phyloP scores from a whole-genome alignment of 2,113 vertebrate species.

The Chaetops frenatus region DNA sequence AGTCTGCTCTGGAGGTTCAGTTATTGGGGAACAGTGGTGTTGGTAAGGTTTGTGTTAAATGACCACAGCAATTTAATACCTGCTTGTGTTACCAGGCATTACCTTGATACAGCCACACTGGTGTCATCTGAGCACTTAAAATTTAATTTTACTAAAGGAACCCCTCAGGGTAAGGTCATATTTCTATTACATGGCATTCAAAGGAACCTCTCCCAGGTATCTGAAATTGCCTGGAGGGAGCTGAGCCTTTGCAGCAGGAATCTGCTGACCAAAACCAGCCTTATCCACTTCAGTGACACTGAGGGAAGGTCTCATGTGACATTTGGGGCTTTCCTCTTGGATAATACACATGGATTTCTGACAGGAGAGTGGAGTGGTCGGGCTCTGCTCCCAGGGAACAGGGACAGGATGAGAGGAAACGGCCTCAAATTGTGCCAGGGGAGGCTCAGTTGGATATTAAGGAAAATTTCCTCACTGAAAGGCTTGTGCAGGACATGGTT shows the following conservation, averaged over 20 bases:
- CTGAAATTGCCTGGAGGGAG: not conserved
- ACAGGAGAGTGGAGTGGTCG: not conserved
- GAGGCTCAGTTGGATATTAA: not conserved
- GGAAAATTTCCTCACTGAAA: too few species aligned
- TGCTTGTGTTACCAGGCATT: not conserved
- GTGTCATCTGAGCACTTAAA: not conserved
- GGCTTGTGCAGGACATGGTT: not conserved
- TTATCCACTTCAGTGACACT: too few species aligned
- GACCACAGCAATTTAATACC: not conserved
- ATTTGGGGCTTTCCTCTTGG: not conserved
- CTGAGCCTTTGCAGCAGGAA: not conserved
- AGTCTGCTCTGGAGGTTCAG: fast-evolving
- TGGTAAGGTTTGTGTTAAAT: not conserved
- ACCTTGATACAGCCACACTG: not conserved
- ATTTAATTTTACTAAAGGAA: not conserved
- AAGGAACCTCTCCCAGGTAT: not conserved
- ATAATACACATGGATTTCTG: fast-evolving
- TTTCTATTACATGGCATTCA: not conserved
- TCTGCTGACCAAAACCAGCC: not conserved
- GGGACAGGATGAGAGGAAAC: not conserved
- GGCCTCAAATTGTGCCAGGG: not conserved
- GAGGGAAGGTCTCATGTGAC: not conserved
- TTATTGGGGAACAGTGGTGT: not conserved
- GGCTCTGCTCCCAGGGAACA: not conserved
- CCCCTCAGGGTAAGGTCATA: not conserved